These are phyloP conservation scores for Aethes cnicana DNA, from an alignment of 2,888 invertebrate genomes.

Conservation along the genomic window DNA sequence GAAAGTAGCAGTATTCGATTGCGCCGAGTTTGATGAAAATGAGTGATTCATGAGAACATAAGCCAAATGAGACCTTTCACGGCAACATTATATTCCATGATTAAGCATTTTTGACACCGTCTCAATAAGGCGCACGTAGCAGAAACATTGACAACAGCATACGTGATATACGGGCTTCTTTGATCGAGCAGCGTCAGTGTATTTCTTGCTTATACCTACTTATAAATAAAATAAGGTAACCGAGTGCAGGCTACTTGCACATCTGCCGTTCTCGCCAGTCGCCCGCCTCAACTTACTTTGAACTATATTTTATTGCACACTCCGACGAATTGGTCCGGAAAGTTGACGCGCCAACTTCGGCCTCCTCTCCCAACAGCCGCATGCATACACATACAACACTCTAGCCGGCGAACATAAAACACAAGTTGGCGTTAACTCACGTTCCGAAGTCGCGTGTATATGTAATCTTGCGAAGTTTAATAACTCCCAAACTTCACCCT, in stretches of 20 bases:
- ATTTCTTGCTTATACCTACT: background rate
- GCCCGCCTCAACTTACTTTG: constrained; percentile 56
- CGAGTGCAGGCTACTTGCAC: constrained; percentile 29
- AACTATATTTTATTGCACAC: constrained; percentile 66
- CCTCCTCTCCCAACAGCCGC: constrained; percentile 48
- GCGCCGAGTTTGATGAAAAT: constrained; percentile 42
- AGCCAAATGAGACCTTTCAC: constrained; percentile 3
- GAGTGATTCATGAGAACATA: constrained; percentile 15
- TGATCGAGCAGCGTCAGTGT: background rate
- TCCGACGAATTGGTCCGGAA: constrained; percentile 54
- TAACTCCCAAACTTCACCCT: constrained; percentile 52
- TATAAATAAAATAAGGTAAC: constrained; percentile 5
- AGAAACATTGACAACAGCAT: background rate
- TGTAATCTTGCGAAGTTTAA: constrained; percentile 56
- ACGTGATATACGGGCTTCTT: background rate
- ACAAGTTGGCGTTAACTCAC: constrained; percentile 52
- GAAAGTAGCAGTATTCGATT: constrained; percentile 42
- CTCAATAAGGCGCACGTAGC: background rate
- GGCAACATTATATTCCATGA: constrained; percentile 10
- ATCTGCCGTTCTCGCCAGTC: constrained; percentile 33
- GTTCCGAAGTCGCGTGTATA: constrained; percentile 49
- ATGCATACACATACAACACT: constrained; percentile 44
- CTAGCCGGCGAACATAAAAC: constrained; percentile 52
- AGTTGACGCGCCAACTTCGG: constrained; percentile 49
- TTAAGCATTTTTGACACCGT: constrained; percentile 5